These are phyloP conservation scores for Drosophila nr. perissopoda DNA, from an alignment of 2,888 invertebrate genomes.

Conservation along the genomic window DNA sequence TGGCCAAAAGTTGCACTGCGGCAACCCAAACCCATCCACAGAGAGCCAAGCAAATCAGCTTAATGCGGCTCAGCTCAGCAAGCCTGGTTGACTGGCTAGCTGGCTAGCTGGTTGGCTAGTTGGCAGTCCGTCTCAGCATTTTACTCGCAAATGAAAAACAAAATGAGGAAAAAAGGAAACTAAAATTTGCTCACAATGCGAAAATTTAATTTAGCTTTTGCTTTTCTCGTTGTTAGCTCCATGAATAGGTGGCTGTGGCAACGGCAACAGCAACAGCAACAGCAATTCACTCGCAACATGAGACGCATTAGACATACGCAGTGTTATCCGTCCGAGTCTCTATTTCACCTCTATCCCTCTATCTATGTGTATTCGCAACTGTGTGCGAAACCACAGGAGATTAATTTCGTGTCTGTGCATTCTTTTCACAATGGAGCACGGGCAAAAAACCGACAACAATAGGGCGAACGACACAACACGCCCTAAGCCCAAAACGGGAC, in stretches of 20 bases:
- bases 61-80: constrained; percentile 65
- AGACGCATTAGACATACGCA: constrained; percentile 77
- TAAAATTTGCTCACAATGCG: constrained; percentile 59
- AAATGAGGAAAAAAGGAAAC: constrained; percentile 8
- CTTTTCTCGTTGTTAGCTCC: constrained; percentile 46
- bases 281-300: constrained; percentile 39
- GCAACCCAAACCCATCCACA: constrained; percentile 27
- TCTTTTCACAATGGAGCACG: constrained; percentile 48
- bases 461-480: constrained; percentile 30
- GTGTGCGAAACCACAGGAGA: constrained; percentile 67
- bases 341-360: background rate
- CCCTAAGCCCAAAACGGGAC: constrained; percentile 34
- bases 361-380: constrained; percentile 1
- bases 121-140: constrained; percentile 28
- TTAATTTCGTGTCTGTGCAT: constrained; percentile 75
- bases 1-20: constrained; percentile 47
- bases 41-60: constrained; percentile 63
- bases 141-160: constrained; percentile 3
- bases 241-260: constrained; percentile 39
- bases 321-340: constrained; percentile 33
- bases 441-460: constrained; percentile 36
- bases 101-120: background rate
- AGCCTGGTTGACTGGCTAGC: constrained; percentile 38
- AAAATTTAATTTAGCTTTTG: constrained; percentile 77
- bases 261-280: constrained; percentile 7